A percentile compares a stretch with the other conserved stretches of the same genome.
Conservation (phyloP, 2,113 vertebrate species). For the Phalacrocorax pelagicus region DNA sequence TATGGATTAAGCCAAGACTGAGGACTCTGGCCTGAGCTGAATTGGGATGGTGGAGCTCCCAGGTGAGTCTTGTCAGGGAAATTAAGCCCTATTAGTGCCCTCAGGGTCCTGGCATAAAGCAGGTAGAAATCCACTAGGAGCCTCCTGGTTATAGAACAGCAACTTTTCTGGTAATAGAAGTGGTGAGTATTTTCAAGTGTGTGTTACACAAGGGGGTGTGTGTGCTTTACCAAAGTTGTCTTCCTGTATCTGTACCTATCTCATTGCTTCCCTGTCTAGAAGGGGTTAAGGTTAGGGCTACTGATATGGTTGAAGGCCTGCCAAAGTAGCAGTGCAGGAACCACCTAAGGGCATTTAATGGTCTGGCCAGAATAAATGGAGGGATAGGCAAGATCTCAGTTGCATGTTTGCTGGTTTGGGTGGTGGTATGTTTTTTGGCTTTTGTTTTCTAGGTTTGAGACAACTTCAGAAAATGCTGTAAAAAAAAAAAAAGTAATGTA, state of each 20-base stretch:
- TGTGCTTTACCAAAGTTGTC: accelerated
- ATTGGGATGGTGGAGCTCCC: neutral
- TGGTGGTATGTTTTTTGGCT: accelerated
- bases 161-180: accelerated
- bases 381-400: neutral
- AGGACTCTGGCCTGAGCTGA: neutral
- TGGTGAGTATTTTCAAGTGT: accelerated
- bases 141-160: accelerated
- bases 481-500: neutral
- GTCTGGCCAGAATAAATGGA: neutral
- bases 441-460: neutral
- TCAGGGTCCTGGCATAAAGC: neutral
- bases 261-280: accelerated
- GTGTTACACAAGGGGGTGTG: accelerated
- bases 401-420: neutral
- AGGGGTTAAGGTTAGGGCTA: neutral
- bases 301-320: neutral
- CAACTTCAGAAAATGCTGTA: neutral
- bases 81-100: neutral
- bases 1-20: neutral
- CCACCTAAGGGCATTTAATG: neutral
- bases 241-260: accelerated
- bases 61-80: neutral
- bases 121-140: accelerated
- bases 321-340: neutral